A percentile compares a stretch with the other conserved stretches of the same genome.
Evolutionary conservation across 2,113 vertebrate genomes (phyloP).

Genomic region (Scytalopus superciliaris): DNA sequence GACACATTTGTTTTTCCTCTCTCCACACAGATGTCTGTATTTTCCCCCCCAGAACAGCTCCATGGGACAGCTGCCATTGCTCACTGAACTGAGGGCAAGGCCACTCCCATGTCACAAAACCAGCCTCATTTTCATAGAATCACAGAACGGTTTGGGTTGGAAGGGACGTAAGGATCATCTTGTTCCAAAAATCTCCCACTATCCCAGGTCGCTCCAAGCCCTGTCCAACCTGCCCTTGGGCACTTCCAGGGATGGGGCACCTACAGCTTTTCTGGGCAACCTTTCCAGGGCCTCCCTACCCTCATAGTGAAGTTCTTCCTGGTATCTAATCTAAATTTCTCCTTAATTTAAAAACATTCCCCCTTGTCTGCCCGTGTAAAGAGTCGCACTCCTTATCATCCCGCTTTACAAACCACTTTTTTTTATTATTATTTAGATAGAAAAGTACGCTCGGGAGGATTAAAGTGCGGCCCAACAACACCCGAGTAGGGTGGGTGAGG

Average conservation of each 20-base stretch:
- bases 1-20: fast-evolving
- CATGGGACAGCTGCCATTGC: fast-evolving
- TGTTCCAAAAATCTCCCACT: neutral
- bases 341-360: neutral
- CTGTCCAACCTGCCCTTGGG: fast-evolving
- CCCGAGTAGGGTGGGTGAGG: too few relatives aligned
- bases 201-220: neutral
- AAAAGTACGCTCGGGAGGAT: fast-evolving
- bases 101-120: fast-evolving
- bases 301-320: neutral
- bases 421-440: neutral
- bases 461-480: fast-evolving
- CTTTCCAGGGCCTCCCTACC: neutral
- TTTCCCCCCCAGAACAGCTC: neutral
- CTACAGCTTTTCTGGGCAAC: neutral
- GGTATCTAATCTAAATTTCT: neutral
- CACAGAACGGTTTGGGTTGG: neutral
- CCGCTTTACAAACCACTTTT: neutral
- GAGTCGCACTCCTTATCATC: neutral
- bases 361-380: neutral
- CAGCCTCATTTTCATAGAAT: neutral
- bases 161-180: neutral
- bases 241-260: neutral
- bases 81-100: fast-evolving
- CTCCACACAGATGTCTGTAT: neutral